A percentile compares a stretch with the other conserved stretches of the same genome.
phyloP scores from a whole-genome alignment of 2,888 invertebrate genomes.

The Eupithecia dodoneata region DNA sequence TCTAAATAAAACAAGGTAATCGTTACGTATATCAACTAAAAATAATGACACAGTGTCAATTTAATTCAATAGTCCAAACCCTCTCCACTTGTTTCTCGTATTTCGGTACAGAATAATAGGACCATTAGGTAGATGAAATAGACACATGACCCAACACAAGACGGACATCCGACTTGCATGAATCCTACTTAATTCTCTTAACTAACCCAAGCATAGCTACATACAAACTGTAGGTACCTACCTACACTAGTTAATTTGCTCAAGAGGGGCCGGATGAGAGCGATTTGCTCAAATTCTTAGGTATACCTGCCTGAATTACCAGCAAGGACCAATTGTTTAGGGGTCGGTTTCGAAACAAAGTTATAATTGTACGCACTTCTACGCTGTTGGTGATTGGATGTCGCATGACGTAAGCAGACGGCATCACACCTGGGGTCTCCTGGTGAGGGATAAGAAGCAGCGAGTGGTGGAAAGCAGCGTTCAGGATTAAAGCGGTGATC shows the following conservation, averaged over 20 bases:
- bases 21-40: background rate
- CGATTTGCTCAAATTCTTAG: constrained; percentile 83
- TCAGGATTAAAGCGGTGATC: constrained; percentile 89
- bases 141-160: constrained; percentile 48
- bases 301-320: constrained; percentile 63
- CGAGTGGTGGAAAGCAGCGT: constrained; percentile 91
- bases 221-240: constrained; percentile 64
- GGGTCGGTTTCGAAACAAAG: constrained; percentile 61
- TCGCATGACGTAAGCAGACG: constrained; percentile 89
- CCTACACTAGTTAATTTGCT: constrained; percentile 71
- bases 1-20: background rate
- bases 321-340: constrained; percentile 63
- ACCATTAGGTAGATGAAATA: constrained; percentile 27
- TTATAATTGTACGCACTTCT: constrained; percentile 81
- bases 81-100: constrained; percentile 35
- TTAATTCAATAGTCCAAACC: constrained; percentile 45
- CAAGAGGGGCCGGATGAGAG: constrained; percentile 77
- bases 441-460: constrained; percentile 91
- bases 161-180: constrained; percentile 61
- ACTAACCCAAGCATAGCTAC: constrained; percentile 72
- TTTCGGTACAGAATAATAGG: constrained; percentile 27
- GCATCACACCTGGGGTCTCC: constrained; percentile 90
- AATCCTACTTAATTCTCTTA: constrained; percentile 76
- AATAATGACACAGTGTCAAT: constrained; percentile 30
- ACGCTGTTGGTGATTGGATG: constrained; percentile 88